These are phyloP conservation scores for Prosopocoilus inquinatus DNA, from an alignment of 2,888 invertebrate species.

Conservation along the genomic window DNA sequence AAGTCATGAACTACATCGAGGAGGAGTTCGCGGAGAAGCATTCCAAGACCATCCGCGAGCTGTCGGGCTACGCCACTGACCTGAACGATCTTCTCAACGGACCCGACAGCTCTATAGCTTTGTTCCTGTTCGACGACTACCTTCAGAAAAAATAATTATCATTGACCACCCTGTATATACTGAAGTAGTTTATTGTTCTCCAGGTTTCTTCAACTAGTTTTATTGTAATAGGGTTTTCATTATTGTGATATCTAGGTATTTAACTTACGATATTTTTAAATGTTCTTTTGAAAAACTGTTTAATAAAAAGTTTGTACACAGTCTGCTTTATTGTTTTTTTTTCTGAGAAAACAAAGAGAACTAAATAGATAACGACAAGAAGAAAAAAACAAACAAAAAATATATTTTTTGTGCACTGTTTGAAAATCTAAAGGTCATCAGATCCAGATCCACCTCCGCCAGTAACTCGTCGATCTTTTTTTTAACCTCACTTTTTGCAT, in stretches of 20 bases:
- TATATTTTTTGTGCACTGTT: too few species aligned
- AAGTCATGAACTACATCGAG: slow-evolving; percentile 72
- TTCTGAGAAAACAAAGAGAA: too few species aligned
- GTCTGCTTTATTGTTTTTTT: background rate
- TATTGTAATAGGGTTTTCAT: slow-evolving; percentile 2
- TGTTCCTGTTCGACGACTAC: slow-evolving; percentile 76
- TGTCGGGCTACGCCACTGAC: slow-evolving; percentile 74
- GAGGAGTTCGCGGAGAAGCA: slow-evolving; percentile 73
- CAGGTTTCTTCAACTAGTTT: slow-evolving; percentile 1
- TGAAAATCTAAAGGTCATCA: too few species aligned
- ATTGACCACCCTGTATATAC: background rate
- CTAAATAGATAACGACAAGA: too few species aligned
- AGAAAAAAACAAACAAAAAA: too few species aligned
- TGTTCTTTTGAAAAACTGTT: slow-evolving; percentile 12
- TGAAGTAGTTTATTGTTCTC: background rate
- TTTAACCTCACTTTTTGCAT: too few species aligned
- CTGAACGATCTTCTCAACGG: slow-evolving; percentile 63
- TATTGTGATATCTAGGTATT: slow-evolving; percentile 4
- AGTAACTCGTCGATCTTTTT: too few species aligned
- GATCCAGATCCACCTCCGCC: too few species aligned
- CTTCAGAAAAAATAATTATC: slow-evolving; percentile 42
- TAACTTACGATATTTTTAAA: background rate
- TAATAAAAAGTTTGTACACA: slow-evolving; percentile 6
- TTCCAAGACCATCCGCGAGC: slow-evolving; percentile 62
- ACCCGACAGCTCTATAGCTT: slow-evolving; percentile 62